These are phyloP conservation scores for Laticauda laticaudata DNA, from an alignment of 2,113 vertebrate genomes.

Conservation along the genomic window DNA sequence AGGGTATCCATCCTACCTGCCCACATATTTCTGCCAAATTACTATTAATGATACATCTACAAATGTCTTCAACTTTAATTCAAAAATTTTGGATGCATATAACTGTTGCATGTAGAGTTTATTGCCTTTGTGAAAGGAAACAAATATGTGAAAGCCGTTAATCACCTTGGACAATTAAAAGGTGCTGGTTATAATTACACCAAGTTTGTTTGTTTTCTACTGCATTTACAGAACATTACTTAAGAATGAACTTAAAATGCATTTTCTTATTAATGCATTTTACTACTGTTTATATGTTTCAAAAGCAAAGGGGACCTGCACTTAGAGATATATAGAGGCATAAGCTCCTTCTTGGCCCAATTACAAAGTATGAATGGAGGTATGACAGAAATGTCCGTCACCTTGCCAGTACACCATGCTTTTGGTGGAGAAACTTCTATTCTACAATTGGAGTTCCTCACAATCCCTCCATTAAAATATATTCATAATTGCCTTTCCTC, in stretches of 20 bases:
- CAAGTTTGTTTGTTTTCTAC: neutral
- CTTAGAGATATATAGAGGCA: neutral
- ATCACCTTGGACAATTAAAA: neutral
- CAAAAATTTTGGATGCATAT: neutral
- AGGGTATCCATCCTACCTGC: neutral
- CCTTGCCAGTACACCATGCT: neutral
- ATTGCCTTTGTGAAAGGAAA: neutral
- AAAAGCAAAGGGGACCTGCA: neutral
- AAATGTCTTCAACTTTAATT: neutral
- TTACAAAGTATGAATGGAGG: neutral
- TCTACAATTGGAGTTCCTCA: neutral
- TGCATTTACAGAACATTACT: neutral
- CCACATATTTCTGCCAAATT: neutral
- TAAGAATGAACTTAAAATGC: neutral
- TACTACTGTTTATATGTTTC: neutral
- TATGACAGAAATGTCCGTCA: neutral
- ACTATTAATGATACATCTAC: neutral
- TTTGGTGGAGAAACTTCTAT: neutral
- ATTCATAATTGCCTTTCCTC: neutral
- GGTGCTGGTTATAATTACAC: neutral
- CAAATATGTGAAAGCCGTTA: neutral
- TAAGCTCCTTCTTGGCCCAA: neutral
- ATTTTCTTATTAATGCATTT: neutral
- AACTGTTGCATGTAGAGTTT: neutral
- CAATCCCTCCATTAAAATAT: neutral